Base-by-base conservation (phyloP, 2,888 invertebrate genomes). In the Hipparchia semele region DNA sequence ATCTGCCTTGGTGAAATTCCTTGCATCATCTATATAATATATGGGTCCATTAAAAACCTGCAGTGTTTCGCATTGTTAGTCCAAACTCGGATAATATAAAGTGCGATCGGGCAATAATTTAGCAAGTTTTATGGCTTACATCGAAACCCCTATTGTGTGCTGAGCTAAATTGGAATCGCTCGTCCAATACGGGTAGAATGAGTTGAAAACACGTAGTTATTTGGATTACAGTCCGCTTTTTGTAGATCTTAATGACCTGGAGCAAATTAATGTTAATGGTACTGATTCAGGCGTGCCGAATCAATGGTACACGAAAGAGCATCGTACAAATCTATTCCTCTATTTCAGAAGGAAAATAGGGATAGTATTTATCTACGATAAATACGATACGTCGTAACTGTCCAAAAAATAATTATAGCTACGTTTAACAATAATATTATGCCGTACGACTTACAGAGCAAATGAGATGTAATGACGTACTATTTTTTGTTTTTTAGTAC, bases 61-160 rank as follows among this genome's bases (percentile, higher is more conserved):
- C 69, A 68, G 53, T 58, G 62, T 61, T 65, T 75, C 74, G 65
- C 72, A 77, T 76, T 77, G 76, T 78, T 78, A 73, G 71, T 70
- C 74, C 74, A 74, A 74, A 75, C 75, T 73, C 73, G 71, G 74
- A 70, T 74, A 75, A 74, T 75, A 76, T 76, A 71, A 75, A 76
- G 73, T 75, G 75, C 71, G 68, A 74, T 74, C 54, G 76, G 74
- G 72, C 71, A 72, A 76, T 77, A 77, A 77, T 78, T 78, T 77
- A 76, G 76, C 72, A 76, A 74, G 75, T 74, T 78, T 78, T 76
- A 77, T 77, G 70, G 77, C 71, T 74, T 72, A 73, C 73, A 74
- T 68, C 73, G 69, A 74, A 74, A 73, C 75, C 76, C 74, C 74
- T 75, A 78, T 78, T 77, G 73, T 75, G 77, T 74, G 75, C 74